Evolutionary conservation across 2,113 vertebrate genomes (phyloP).

Genomic region (Campylomormyrus numenius): DNA sequence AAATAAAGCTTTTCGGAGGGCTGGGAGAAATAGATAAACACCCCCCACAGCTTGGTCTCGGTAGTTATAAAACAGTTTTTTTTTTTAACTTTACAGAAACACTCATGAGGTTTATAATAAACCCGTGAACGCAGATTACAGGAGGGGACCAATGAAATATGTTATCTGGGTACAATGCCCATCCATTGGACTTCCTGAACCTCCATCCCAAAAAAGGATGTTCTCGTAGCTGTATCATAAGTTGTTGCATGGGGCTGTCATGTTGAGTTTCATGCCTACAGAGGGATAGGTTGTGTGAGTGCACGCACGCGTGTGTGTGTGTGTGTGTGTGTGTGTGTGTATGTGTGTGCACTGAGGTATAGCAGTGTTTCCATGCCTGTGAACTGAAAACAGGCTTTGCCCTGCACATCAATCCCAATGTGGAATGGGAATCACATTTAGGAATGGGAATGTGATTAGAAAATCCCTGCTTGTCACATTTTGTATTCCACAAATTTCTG

Average conservation of each 20-base stretch:
- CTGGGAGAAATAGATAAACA: conserved; percentile 71
- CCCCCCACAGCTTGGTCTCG: conserved; percentile 24
- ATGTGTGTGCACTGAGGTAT: background rate
- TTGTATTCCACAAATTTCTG: background rate
- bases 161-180: conserved; percentile 20
- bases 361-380: background rate
- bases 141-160: conserved; percentile 40
- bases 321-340: background rate
- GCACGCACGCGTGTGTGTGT: background rate
- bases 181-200: background rate
- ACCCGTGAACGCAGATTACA: conserved; percentile 56
- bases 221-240: conserved; percentile 22
- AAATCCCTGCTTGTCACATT: background rate
- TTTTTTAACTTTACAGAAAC: conserved; percentile 47
- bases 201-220: conserved; percentile 3
- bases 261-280: conserved; percentile 23
- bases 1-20: conserved; percentile 67
- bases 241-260: conserved; percentile 16
- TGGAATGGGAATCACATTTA: background rate
- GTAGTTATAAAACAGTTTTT: conserved; percentile 11
- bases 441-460: background rate
- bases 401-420: background rate
- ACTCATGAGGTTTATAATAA: conserved; percentile 55
- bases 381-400: background rate
- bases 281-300: conserved; percentile 6